These are phyloP conservation scores for Baryphthengus martii DNA, from an alignment of 2,113 vertebrate genomes.

Conservation along the genomic window DNA sequence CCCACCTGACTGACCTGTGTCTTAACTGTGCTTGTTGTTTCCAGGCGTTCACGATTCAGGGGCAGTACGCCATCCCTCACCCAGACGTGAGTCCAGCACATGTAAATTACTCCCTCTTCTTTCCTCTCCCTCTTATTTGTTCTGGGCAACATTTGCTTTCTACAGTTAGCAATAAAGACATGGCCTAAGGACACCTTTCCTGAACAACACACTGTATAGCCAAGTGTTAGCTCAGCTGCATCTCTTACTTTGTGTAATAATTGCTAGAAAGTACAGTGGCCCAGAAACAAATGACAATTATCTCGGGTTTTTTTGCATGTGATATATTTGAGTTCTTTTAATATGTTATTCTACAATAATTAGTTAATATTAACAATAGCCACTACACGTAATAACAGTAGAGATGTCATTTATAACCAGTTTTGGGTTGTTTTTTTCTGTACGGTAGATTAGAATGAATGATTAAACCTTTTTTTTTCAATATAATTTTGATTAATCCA, in stretches of 20 bases:
- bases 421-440: not conserved
- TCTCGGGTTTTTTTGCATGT: slow-evolving; percentile 57
- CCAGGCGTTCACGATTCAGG: slow-evolving; percentile 89
- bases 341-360: slow-evolving; percentile 52
- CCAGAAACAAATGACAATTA: slow-evolving; percentile 66
- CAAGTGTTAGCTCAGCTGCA: not conserved
- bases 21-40: slow-evolving; percentile 59
- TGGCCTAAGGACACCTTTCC: not conserved
- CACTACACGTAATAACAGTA: slow-evolving; percentile 68
- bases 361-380: slow-evolving; percentile 69
- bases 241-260: not conserved
- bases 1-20: not conserved
- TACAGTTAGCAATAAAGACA: not conserved
- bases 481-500: slow-evolving; percentile 73
- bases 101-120: slow-evolving; percentile 60
- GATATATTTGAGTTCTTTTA: slow-evolving; percentile 58
- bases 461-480: slow-evolving; percentile 43
- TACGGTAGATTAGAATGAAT: slow-evolving; percentile 56
- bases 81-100: slow-evolving; percentile 88
- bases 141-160: slow-evolving; percentile 73
- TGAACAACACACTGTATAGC: not conserved
- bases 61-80: slow-evolving; percentile 89
- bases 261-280: slow-evolving; percentile 69
- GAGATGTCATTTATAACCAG: slow-evolving; percentile 64
- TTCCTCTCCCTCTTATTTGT: slow-evolving; percentile 65